These are phyloP conservation scores for Drosophila subsilvestris DNA, from an alignment of 2,888 invertebrate species.

Conservation along the genomic window DNA sequence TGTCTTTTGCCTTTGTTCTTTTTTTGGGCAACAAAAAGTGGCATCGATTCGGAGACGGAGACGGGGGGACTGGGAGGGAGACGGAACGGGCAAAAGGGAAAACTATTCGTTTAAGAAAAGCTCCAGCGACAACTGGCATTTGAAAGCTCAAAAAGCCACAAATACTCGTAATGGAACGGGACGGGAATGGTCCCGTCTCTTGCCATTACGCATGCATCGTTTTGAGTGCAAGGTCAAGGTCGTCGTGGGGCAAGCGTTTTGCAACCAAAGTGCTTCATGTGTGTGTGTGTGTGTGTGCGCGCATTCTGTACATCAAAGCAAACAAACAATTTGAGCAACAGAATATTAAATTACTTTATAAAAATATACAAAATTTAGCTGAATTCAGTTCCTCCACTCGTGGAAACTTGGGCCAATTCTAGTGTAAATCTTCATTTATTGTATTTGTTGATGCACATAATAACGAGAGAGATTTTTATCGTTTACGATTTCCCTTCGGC, in stretches of 20 bases:
- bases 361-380: neutral
- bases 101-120: slow-evolving; percentile 3
- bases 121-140: slow-evolving; percentile 15
- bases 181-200: neutral
- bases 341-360: neutral
- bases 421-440: neutral
- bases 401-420: too few relatives aligned
- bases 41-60: slow-evolving; percentile 1
- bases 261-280: slow-evolving; percentile 17
- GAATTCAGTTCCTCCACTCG: neutral
- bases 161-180: neutral
- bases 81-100: neutral
- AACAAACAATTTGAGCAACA: neutral
- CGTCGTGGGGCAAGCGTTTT: slow-evolving; percentile 30
- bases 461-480: too few relatives aligned
- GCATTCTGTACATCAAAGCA: neutral
- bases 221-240: slow-evolving; percentile 46
- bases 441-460: too few relatives aligned
- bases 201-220: slow-evolving; percentile 19
- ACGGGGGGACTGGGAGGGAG: neutral
- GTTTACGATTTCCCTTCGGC: too few relatives aligned
- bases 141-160: slow-evolving; percentile 19
- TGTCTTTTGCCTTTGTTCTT: slow-evolving; percentile 13
- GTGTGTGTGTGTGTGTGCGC: neutral
- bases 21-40: slow-evolving; percentile 14